Evolutionary conservation across 2,113 vertebrate species (phyloP).

Genomic region (Sakesphorus luctuosus): DNA sequence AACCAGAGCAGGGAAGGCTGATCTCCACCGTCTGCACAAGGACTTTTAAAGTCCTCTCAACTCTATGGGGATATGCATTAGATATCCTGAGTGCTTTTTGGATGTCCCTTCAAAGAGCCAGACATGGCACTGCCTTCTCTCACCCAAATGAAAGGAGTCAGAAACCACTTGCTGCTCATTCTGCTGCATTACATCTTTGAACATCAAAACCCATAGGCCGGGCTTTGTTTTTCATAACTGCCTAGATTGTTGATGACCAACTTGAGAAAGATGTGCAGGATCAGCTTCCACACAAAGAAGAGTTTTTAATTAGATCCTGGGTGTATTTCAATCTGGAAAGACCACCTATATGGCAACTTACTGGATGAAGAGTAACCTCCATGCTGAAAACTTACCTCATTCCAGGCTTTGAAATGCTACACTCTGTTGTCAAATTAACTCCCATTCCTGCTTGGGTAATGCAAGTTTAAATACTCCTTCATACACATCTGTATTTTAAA

Average conservation of each 20-base stretch:
- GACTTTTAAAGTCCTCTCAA: not conserved
- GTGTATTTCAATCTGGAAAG: not conserved
- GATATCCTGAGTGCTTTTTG: not conserved
- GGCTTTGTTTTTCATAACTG: not conserved
- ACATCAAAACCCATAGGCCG: not conserved
- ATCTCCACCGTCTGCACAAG: not conserved
- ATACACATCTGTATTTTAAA: not conserved
- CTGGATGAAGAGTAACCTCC: not conserved
- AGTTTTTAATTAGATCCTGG: not conserved
- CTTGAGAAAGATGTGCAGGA: not conserved
- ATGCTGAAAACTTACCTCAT: not conserved
- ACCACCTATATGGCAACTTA: not conserved
- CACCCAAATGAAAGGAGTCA: rapidly evolving
- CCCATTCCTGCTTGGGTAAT: not conserved
- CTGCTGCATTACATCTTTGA: not conserved
- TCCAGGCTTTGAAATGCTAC: conserved; percentile 19
- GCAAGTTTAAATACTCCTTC: not conserved
- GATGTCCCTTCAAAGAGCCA: not conserved
- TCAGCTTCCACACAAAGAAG: not conserved
- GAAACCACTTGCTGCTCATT: not conserved
- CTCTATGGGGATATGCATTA: not conserved
- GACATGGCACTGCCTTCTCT: not conserved
- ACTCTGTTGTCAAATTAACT: conserved; percentile 24
- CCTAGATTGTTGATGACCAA: not conserved
- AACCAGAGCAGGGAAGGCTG: not conserved